Base-by-base conservation (phyloP, 2,797 vertebrate genomes). In the Acanthurus lineatus region DNA sequence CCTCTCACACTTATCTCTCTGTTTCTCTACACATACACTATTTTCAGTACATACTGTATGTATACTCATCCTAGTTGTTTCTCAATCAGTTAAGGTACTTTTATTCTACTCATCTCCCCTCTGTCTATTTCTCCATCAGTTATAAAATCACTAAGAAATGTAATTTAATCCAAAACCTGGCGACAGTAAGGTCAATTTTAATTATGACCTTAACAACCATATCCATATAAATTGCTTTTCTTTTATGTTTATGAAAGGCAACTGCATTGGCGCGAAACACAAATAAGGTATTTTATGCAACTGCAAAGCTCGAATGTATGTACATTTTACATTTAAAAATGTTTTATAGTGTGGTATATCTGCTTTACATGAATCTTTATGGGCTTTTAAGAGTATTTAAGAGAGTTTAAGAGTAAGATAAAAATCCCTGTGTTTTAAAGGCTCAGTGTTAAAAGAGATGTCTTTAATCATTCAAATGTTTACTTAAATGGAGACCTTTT, bases 281-380 rank as follows among this genome's bases (percentile, higher is more conserved):
- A 73, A 66, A 57, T 7, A 16, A 40, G 0, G 0, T 67, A 45
- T 59, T 84, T 68, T 81, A 65, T 78, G 28, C 22, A 45, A 44
- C 42, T 75, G 42, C 59, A 47, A 70, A 81, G 35, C 17, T 17
- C 5, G 1, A 87, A 76, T 68, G 15, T 56, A 47, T 83, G 7
- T 66, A 80, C 58, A 79, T 91, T 88, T 88, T 86, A 85, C 63
- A 61, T 64, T 65, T 53, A 25, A 48, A 71, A 49, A 20, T 9
- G 15, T 88, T 88, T 81, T 85, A 83, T 68, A 71, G 12, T 69
- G 63, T 69, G 14, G 3, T 59, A 0, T 73, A 44, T 11, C 40
- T 42, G 40, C 40, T 42, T 42, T 42, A 42, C 9, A 42, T 67
- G 63, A 64, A 53, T 38, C 66, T 76, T 67, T 52, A 35, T 80